Evolutionary conservation across 35 echinoderm and acorn worm species (phyloP).

Genomic region (Ptychodera flava): DNA sequence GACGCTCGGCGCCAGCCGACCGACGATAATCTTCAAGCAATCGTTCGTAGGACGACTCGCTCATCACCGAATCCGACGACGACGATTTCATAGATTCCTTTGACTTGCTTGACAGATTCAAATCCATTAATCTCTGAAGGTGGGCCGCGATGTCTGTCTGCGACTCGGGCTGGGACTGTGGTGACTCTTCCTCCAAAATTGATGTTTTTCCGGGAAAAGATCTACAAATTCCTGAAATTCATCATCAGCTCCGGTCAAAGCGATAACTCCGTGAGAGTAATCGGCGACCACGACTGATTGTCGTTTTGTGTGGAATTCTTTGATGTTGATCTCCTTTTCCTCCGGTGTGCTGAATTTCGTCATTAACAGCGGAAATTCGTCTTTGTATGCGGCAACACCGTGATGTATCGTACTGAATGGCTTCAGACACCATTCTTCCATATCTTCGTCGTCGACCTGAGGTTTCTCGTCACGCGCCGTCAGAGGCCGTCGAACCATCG

Average conservation of each 20-base stretch:
- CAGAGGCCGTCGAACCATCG: not conserved
- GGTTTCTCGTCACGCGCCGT: not conserved
- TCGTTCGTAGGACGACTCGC: not conserved
- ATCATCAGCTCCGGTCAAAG: not conserved
- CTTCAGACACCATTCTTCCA: conserved; percentile 14
- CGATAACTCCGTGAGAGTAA: conserved; percentile 5
- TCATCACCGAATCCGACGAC: not conserved
- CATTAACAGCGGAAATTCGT: not conserved
- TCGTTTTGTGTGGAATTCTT: conserved; percentile 6
- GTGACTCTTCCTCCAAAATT: not conserved
- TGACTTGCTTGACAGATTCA: not conserved
- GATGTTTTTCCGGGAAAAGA: not conserved
- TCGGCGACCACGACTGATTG: conserved; percentile 5
- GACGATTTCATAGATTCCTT: not conserved
- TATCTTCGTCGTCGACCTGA: not conserved
- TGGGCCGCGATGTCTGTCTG: not conserved
- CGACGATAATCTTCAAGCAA: not conserved
- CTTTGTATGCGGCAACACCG: not conserved
- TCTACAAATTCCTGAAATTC: not conserved
- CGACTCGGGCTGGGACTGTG: not conserved
- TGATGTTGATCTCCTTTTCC: not conserved
- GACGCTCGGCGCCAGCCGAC: not conserved
- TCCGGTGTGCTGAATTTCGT: not conserved
- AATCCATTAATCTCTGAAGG: not conserved
- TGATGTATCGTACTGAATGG: conserved; percentile 13